A percentile compares a stretch with the other conserved stretches of the same genome.
phyloP scores from a whole-genome alignment of 2,113 vertebrate genomes.

The Apteryx mantelli region DNA sequence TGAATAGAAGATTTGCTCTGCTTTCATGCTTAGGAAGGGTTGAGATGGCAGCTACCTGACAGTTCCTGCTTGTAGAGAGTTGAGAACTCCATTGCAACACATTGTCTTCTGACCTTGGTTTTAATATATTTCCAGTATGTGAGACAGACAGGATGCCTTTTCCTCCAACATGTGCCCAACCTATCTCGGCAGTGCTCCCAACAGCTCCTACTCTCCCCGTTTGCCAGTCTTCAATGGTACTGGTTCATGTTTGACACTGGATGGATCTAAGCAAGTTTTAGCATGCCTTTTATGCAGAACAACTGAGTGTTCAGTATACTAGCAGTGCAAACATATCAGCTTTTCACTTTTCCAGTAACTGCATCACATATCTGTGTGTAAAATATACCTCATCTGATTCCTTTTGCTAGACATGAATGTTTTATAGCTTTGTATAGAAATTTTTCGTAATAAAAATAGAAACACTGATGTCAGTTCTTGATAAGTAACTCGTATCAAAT shows the following conservation, averaged over 20 bases:
- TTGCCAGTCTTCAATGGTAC: not conserved
- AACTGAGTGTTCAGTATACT: not conserved
- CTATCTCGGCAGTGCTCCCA: not conserved
- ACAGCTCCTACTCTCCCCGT: not conserved
- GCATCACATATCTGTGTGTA: not conserved
- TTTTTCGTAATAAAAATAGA: slow-evolving; percentile 74
- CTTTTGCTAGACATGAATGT: not conserved
- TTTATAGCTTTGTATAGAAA: slow-evolving; percentile 55
- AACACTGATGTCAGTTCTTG: slow-evolving; percentile 55
- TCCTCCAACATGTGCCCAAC: not conserved
- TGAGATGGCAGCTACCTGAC: not conserved
- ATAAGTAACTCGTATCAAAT: slow-evolving; percentile 64
- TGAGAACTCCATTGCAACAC: not conserved
- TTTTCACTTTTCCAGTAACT: slow-evolving; percentile 26
- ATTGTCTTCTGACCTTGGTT: not conserved
- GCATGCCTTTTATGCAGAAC: not conserved
- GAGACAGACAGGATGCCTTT: not conserved
- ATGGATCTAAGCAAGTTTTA: not conserved
- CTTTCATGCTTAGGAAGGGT: not conserved
- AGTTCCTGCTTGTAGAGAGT: not conserved
- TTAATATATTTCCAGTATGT: not conserved
- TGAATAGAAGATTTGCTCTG: not conserved
- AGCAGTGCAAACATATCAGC: not conserved
- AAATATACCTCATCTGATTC: slow-evolving; percentile 6
- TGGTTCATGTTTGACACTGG: not conserved